Evolutionary conservation across 2,113 vertebrate species (phyloP).

Genomic region (Xiphophorus maculatus): DNA sequence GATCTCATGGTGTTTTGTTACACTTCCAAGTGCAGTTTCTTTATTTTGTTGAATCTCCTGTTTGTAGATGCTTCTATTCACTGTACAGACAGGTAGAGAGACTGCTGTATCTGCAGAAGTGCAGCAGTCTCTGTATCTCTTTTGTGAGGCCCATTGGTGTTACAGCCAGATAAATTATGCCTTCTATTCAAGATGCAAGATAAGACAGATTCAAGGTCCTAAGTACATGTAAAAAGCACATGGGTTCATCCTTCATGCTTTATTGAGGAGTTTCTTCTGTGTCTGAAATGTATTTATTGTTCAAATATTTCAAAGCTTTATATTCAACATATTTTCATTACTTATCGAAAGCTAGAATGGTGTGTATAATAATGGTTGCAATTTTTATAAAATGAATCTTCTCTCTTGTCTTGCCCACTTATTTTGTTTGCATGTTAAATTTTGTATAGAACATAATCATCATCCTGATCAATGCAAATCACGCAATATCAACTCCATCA

Average conservation of each 20-base stretch:
- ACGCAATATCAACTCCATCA: constrained; percentile 49
- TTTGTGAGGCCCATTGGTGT: neutral
- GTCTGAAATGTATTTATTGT: neutral
- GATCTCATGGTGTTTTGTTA: too few species aligned
- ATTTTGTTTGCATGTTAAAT: neutral
- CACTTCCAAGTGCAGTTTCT: too few species aligned
- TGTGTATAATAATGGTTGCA: neutral
- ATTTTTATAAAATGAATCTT: neutral
- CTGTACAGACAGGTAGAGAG: too few species aligned
- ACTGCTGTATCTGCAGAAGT: too few species aligned
- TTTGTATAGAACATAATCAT: neutral
- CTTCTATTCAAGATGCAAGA: neutral
- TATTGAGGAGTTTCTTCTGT: neutral
- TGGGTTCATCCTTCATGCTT: neutral
- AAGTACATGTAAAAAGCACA: too few species aligned
- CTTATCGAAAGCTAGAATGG: neutral
- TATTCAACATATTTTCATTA: neutral
- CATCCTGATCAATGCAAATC: constrained; percentile 20
- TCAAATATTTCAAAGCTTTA: neutral
- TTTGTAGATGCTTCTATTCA: too few species aligned
- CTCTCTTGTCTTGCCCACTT: neutral
- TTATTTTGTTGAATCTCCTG: too few species aligned
- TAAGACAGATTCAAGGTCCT: neutral
- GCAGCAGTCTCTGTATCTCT: neutral
- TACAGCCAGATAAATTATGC: neutral